Conservation (phyloP, 2,113 vertebrate species). For the Grammomys dolichurus region DNA sequence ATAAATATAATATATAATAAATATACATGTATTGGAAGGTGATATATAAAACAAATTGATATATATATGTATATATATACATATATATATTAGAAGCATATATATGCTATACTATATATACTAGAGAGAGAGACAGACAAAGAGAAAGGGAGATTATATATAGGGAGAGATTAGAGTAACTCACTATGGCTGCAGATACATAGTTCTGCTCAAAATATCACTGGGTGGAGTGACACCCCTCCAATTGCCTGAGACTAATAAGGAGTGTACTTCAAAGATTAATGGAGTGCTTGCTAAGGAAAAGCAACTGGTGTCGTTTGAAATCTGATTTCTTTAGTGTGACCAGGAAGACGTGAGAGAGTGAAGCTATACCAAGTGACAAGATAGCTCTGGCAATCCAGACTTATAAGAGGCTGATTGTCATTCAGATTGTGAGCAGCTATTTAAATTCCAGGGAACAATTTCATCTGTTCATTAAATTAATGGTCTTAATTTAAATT, state of each 20-base stretch:
- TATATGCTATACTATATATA: too few species aligned
- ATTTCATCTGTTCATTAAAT: constrained; percentile 75
- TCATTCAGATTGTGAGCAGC: constrained; percentile 55
- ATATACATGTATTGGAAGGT: background rate
- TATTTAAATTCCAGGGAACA: constrained; percentile 66
- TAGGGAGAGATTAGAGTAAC: background rate
- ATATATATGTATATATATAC: background rate
- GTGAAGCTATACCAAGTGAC: constrained; percentile 23
- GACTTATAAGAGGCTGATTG: constrained; percentile 55
- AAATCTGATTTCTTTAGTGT: constrained; percentile 56
- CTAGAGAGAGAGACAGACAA: too few species aligned
- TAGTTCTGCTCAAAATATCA: background rate
- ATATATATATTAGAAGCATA: too few species aligned
- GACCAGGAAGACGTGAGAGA: constrained; percentile 40
- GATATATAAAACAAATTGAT: too few species aligned
- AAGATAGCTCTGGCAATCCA: constrained; percentile 28
- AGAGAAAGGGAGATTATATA: background rate
- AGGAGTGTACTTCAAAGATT: background rate
- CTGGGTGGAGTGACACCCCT: background rate
- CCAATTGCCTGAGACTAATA: constrained; percentile 44
- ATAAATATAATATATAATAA: too few species aligned
- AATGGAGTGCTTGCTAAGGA: background rate
- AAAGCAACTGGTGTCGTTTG: background rate
- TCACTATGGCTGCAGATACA: constrained; percentile 16
- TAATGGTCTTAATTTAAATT: constrained; percentile 75